Conservation (phyloP, 1,140 invertebrate species). For the Mylabris phalerata region DNA sequence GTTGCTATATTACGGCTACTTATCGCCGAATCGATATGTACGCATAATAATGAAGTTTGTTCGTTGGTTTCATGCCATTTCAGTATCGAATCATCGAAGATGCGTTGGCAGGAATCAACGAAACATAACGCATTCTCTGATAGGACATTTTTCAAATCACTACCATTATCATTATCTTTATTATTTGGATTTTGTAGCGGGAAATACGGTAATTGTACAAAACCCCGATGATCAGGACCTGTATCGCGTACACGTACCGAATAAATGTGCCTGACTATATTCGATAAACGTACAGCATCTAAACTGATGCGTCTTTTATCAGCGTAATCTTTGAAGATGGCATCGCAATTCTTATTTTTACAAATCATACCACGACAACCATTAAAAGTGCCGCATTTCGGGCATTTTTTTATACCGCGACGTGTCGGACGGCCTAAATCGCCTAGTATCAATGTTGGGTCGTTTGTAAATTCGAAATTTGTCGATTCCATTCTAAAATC, state of each 20-base stretch:
- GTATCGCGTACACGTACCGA: constrained; percentile 63
- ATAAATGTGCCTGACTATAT: constrained; percentile 56
- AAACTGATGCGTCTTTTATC: constrained; percentile 57
- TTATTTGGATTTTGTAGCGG: constrained; percentile 44
- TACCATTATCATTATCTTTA: constrained; percentile 21
- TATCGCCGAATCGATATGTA: constrained; percentile 63
- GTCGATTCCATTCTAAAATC: too few relatives aligned
- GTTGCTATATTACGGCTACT: constrained; percentile 56
- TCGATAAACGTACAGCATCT: constrained; percentile 65
- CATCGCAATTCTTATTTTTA: constrained; percentile 70
- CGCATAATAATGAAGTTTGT: constrained; percentile 44
- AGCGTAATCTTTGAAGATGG: constrained; percentile 60
- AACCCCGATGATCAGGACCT: constrained; percentile 65
- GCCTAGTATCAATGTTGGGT: constrained; percentile 2
- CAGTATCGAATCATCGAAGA: constrained; percentile 50
- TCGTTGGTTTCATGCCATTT: constrained; percentile 47
- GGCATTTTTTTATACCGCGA: constrained; percentile 61
- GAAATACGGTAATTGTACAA: constrained; percentile 63
- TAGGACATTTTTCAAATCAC: constrained; percentile 33
- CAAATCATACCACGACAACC: constrained; percentile 67
- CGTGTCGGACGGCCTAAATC: constrained; percentile 35
- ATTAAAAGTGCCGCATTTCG: constrained; percentile 72
- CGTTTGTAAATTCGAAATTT: neutral
- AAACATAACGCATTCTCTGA: constrained; percentile 57
- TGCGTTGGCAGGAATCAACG: constrained; percentile 57